These are phyloP conservation scores for Lacerta viridis DNA, from an alignment of 2,797 vertebrate genomes.

Conservation along the genomic window DNA sequence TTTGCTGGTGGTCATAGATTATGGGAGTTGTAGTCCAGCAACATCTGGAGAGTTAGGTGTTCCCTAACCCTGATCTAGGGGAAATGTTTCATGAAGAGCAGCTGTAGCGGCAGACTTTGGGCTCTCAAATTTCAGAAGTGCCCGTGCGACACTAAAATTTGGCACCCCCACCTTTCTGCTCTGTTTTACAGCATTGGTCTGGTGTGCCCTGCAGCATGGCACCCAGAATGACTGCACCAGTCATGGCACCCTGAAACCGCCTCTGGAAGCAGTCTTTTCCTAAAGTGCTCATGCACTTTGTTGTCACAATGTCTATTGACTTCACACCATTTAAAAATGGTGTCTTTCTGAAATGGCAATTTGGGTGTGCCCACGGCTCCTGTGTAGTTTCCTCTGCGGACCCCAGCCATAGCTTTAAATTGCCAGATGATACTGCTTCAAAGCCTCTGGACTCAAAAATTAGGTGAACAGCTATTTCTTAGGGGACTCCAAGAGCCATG, in stretches of 20 bases:
- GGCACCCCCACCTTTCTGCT: too few relatives aligned
- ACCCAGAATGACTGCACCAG: too few relatives aligned
- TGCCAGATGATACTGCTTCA: conserved; percentile 9
- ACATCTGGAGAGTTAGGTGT: too few relatives aligned
- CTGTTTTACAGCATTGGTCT: too few relatives aligned
- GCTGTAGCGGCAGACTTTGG: too few relatives aligned
- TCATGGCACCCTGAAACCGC: too few relatives aligned
- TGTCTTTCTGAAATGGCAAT: not conserved
- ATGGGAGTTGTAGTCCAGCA: not conserved
- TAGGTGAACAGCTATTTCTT: not conserved
- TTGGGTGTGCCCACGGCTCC: not conserved
- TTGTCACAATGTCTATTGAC: not conserved
- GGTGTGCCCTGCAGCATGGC: too few relatives aligned
- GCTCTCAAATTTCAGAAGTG: too few relatives aligned
- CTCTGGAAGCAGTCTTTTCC: not conserved
- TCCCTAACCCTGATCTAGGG: not conserved
- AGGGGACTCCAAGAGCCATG: not conserved
- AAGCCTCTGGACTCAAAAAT: not conserved
- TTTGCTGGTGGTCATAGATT: too few relatives aligned
- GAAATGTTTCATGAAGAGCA: not conserved
- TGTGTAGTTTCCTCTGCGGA: not conserved
- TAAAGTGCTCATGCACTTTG: not conserved
- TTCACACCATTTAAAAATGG: not conserved
- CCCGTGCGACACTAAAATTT: too few relatives aligned
- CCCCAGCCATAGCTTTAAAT: not conserved